Base-by-base conservation (phyloP, 2,888 invertebrate genomes). In the Leptarthrus brevirostris region DNA sequence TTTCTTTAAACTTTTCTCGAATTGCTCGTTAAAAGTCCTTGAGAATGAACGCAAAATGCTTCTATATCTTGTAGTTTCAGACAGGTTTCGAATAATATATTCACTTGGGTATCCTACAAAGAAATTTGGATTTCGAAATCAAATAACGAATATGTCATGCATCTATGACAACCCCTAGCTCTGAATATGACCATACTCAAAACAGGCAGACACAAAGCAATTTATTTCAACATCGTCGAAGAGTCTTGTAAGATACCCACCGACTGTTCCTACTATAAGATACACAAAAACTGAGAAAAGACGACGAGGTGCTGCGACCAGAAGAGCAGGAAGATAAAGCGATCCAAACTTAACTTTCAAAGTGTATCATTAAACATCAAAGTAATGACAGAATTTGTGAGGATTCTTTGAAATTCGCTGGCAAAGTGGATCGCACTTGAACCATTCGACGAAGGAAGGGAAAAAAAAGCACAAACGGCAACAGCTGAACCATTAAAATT, bases 281-380 rank as follows among this genome's bases (percentile, higher is more conserved):
- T 30, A 30, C 56, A 30, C 30, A 2, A 34, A 56, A 56, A 10
- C 18, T 5, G 10, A 24, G 54, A 12, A 24, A 10, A 44, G 10
- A 8, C 40, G 2, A 44, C 16, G 12, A 6, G 22, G 22, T 12
- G 24, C 22, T 10, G n/a, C 44, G 20, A 5, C 12, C 14, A 22
- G 44, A 3, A 14, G 12, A 8, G 44, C 24, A 44, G 6, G 10
- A 40, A 20, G 22, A 64, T 64, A 64, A 64, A 64, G 64, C 14
- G 64, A 24, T 64, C 5, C 64, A 47, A 64, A 64, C 64, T 44
- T 64, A 61, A 40, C 22, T 20, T n/a, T 22, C 44, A 72, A 72
- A 72, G 74, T 72, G 74, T 74, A 47, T 69, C 72, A 72, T 74
- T 75, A 73, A 75, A 75, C 72, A 73, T 75, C 74, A 74, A 71